phyloP scores from a whole-genome alignment of 2,113 vertebrate species.

The Boleophthalmus pectinirostris region DNA sequence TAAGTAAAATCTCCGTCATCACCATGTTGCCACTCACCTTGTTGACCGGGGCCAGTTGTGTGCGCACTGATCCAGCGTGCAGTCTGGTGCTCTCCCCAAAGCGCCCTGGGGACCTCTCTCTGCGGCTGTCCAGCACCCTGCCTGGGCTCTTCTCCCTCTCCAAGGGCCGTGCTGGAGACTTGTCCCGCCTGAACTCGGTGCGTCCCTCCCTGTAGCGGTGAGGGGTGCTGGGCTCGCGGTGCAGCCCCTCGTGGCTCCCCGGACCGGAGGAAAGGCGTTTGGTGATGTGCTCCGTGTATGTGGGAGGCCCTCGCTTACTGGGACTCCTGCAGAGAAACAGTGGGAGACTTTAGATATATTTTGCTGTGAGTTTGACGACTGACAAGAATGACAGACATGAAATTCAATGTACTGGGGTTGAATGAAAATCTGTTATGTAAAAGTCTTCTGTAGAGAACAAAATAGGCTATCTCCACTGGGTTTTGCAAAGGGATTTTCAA shows the following conservation, averaged over 20 bases:
- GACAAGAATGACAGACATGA: background rate
- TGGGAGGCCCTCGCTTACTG: conserved; percentile 95
- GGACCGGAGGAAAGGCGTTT: conserved; percentile 93
- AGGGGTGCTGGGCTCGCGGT: conserved; percentile 94
- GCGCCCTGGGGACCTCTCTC: conserved; percentile 91
- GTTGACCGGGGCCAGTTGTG: conserved; percentile 93
- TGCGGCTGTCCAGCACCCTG: conserved; percentile 88
- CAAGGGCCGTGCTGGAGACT: conserved; percentile 91
- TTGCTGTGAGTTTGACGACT: too few species aligned
- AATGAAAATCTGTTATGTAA: background rate
- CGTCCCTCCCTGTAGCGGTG: conserved; percentile 95
- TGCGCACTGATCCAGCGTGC: conserved; percentile 86
- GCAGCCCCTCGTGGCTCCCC: conserved; percentile 85
- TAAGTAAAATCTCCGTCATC: too few species aligned
- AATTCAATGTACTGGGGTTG: too few species aligned
- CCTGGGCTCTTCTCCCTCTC: conserved; percentile 96
- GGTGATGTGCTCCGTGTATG: conserved; percentile 98
- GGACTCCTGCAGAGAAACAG: conserved; percentile 79
- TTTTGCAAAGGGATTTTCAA: too few species aligned
- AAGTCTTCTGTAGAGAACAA: background rate
- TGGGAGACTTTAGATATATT: background rate
- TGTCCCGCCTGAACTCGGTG: conserved; percentile 93
- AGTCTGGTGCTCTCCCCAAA: conserved; percentile 90
- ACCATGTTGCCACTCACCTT: conserved; percentile 78
- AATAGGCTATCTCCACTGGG: too few species aligned